Percentiles rank a stretch among this genome's conserved stretches.
phyloP scores from a whole-genome alignment of 2,888 invertebrate species.

The Volucella inflata region DNA sequence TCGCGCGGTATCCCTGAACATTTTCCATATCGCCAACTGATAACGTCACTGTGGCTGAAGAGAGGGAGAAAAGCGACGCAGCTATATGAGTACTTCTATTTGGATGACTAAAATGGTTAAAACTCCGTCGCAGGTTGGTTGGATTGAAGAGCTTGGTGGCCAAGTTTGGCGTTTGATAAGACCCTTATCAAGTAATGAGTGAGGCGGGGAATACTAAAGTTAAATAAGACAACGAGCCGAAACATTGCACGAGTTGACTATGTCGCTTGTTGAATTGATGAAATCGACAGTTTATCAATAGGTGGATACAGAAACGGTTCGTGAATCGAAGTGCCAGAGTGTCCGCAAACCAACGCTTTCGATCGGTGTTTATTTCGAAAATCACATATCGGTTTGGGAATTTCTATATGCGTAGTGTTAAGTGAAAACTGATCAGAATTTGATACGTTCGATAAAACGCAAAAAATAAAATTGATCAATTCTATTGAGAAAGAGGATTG shows the following conservation, averaged over 20 bases:
- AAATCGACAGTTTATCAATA: conserved; percentile 68
- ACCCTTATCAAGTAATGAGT: conserved; percentile 35
- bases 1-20: no score
- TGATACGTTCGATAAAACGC: background rate
- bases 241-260: conserved; percentile 11
- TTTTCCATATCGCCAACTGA: conserved; percentile 25
- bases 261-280: conserved; percentile 31
- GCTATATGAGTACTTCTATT: no score
- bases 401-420: background rate
- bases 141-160: conserved; percentile 12
- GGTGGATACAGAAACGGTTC: conserved; percentile 61
- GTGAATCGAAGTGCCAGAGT: conserved; percentile 6
- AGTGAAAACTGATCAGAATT: background rate
- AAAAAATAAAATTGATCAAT: background rate
- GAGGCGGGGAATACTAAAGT: conserved; percentile 11
- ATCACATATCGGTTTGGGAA: background rate
- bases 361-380: background rate
- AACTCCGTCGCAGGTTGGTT: conserved; percentile 3
- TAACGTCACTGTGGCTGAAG: no score
- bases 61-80: no score
- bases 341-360: background rate
- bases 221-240: conserved; percentile 18
- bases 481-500: no score
- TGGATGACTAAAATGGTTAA: background rate
- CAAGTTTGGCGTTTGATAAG: conserved; percentile 45